phyloP scores from a whole-genome alignment of 1,140 invertebrate genomes.

The Heliconius hewitsoni region DNA sequence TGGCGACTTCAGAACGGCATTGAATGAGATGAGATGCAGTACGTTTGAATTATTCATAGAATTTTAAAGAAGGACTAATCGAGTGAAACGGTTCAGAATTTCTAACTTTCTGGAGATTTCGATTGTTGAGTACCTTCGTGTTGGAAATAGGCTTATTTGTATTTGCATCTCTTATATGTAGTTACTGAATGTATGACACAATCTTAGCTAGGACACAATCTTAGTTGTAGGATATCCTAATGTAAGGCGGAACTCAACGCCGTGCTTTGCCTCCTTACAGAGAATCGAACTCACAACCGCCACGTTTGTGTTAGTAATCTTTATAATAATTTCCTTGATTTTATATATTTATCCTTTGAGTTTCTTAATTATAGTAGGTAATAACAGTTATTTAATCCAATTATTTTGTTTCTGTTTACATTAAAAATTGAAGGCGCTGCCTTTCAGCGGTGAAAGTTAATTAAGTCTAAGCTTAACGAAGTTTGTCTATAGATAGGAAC shows the following conservation, averaged over 20 bases:
- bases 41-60: constrained; percentile 40
- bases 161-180: background rate
- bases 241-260: too few species aligned
- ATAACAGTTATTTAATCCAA: constrained; percentile 1
- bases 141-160: background rate
- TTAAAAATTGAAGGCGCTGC: background rate
- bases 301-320: too few species aligned
- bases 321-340: too few species aligned
- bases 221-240: too few species aligned
- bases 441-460: constrained; percentile 21
- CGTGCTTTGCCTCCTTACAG: too few species aligned
- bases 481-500: constrained; percentile 26
- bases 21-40: constrained; percentile 33
- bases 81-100: constrained; percentile 35
- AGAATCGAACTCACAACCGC: too few species aligned
- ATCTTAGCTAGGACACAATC: background rate
- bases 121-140: background rate
- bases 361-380: background rate
- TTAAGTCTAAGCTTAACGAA: constrained; percentile 34
- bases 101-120: constrained; percentile 29
- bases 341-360: too few species aligned
- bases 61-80: constrained; percentile 40
- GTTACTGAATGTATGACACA: background rate
- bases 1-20: constrained; percentile 33
- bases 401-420: constrained; percentile 4